Evolutionary conservation across 2,888 invertebrate species (phyloP).

Genomic region (Myopa tessellatipennis): DNA sequence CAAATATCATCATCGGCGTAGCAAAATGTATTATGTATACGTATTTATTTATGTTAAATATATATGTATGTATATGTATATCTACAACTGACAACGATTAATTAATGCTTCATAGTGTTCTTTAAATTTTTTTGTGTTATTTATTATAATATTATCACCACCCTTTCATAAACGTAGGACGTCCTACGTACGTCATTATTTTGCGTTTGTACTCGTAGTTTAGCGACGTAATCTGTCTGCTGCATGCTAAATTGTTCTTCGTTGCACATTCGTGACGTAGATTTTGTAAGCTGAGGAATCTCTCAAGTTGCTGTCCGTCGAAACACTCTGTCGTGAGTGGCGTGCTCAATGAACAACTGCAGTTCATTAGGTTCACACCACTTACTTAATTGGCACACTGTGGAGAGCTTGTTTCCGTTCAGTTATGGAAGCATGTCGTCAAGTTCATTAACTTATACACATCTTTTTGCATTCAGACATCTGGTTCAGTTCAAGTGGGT

Average conservation of each 20-base stretch:
- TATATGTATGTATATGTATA: too few relatives aligned
- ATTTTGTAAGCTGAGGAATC: background rate
- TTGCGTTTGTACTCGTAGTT: too few relatives aligned
- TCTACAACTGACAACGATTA: too few relatives aligned
- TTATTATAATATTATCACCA: too few relatives aligned
- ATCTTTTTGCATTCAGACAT: background rate
- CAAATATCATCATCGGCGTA: too few relatives aligned
- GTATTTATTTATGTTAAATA: too few relatives aligned
- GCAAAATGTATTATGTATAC: too few relatives aligned
- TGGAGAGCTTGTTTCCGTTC: background rate
- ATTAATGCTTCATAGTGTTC: too few relatives aligned
- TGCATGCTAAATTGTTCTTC: background rate
- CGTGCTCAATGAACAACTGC: background rate
- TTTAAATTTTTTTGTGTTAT: too few relatives aligned
- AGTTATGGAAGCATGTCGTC: background rate
- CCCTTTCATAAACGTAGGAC: too few relatives aligned
- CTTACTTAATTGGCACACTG: background rate
- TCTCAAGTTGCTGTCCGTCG: background rate
- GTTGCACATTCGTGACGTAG: background rate
- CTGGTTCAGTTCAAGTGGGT: background rate
- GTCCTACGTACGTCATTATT: too few relatives aligned
- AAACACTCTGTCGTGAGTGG: too few relatives aligned
- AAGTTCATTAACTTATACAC: background rate
- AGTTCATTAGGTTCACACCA: background rate
- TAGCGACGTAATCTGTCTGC: background rate